A percentile compares a stretch with the other conserved stretches of the same genome.
phyloP scores from a whole-genome alignment of 2,797 vertebrate species.

The Neosilurus mollespiculum region DNA sequence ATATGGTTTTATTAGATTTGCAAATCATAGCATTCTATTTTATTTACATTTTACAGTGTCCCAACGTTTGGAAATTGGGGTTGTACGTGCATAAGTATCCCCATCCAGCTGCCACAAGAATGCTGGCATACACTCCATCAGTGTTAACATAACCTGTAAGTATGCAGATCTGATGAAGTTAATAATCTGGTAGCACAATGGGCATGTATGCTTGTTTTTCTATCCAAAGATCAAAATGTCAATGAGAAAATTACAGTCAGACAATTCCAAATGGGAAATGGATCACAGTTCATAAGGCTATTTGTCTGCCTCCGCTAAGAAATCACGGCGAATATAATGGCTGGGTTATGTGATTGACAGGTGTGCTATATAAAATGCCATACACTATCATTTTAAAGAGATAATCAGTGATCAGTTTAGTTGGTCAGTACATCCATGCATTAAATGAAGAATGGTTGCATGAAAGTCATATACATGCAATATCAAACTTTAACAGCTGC shows the following conservation, averaged over 20 bases:
- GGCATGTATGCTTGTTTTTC: constrained; percentile 57
- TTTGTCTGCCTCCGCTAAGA: neutral
- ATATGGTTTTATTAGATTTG: too few species aligned
- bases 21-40: too few species aligned
- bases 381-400: neutral
- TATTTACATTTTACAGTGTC: too few species aligned
- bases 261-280: neutral
- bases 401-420: neutral
- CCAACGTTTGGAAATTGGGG: too few species aligned
- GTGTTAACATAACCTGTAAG: neutral
- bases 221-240: constrained; percentile 69
- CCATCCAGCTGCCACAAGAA: neutral
- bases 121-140: neutral
- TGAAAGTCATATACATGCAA: neutral
- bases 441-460: neutral
- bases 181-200: constrained; percentile 68
- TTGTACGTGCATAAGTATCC: too few species aligned
- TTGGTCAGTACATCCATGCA: neutral
- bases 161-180: neutral
- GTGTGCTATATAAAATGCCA: neutral
- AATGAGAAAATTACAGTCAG: constrained; percentile 66
- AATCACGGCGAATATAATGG: neutral
- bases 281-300: neutral
- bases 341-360: neutral
- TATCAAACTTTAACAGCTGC: neutral